Base-by-base conservation (phyloP, 2,888 invertebrate species). In the Blastobasis lacticolella region DNA sequence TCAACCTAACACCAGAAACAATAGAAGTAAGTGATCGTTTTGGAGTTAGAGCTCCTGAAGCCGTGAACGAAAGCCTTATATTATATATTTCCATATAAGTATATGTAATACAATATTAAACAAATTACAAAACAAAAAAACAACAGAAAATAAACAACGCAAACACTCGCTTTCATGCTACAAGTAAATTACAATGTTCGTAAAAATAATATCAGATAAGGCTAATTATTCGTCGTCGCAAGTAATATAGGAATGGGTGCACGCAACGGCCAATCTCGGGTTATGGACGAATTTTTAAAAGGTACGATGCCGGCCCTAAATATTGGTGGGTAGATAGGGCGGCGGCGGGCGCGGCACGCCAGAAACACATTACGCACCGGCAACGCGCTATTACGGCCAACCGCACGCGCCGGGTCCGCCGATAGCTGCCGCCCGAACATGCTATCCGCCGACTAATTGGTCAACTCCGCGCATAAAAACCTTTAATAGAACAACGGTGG, bases 391-490 rank as follows among this genome's bases (percentile, higher is more conserved):
- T 85, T 81, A 83, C 75, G 82, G 85, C 71, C 75, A 75, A 84
- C 86, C 86, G 71, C 85, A 83, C 74, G 83, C 81, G 76, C 73
- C 73, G 63, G 71, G 73, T 66, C 64, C 60, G 69, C 75, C 80
- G 77, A 78, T 80, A 77, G 77, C 76, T 73, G 77, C 78, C 78
- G 73, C 78, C 75, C 76, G 71, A 77, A 82, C 82, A 81, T 82
- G 83, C 79, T 79, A 80, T 77, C 75, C 73, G 62, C 69, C 77
- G 77, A 81, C 83, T 84, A 84, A 84, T 85, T 85, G 84, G 82
- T 77, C 78, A 77, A 70, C 69, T 73, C 69, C 77, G 73, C 79
- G 78, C 75, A 80, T 77, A 79, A 82, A 82, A 82, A 81, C 76
- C 77, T 78, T 75, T 76, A 77, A 78, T 73, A 76, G 70, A 74